phyloP scores from a whole-genome alignment of 2,797 vertebrate genomes.

The Trachurus trachurus region DNA sequence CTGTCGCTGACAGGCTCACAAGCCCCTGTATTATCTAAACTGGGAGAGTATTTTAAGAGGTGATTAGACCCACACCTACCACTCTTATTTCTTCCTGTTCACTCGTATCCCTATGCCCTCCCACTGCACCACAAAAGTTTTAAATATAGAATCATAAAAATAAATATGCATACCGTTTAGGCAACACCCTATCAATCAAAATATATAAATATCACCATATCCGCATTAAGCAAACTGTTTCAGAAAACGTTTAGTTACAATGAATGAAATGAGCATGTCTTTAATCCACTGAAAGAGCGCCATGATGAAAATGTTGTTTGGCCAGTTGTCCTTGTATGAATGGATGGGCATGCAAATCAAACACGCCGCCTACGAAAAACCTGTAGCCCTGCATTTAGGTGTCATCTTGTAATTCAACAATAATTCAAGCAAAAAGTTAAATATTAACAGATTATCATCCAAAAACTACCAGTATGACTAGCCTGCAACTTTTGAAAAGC shows the following conservation, averaged over 20 bases:
- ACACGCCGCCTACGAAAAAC: background rate
- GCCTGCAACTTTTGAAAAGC: background rate
- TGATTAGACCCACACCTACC: constrained; percentile 73
- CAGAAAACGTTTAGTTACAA: background rate
- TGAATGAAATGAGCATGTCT: background rate
- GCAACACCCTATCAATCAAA: constrained; percentile 1
- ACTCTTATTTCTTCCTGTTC: constrained; percentile 60
- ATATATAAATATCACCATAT: no score
- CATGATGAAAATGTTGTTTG: background rate
- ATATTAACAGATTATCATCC: background rate
- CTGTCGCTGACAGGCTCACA: constrained; percentile 64
- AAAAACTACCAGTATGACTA: background rate
- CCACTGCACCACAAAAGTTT: constrained; percentile 29
- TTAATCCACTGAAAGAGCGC: background rate
- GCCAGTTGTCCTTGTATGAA: background rate
- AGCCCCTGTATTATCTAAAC: constrained; percentile 68
- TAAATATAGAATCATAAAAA: constrained; percentile 42
- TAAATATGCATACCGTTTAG: constrained; percentile 8
- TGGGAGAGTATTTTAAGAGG: constrained; percentile 80
- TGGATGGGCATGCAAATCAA: background rate
- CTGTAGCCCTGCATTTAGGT: background rate
- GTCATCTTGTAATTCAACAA: background rate
- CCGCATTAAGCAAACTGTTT: background rate
- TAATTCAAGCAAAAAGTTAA: background rate
- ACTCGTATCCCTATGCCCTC: constrained; percentile 43